Percentiles rank a stretch among this genome's conserved stretches.
phyloP scores from a whole-genome alignment of 2,797 vertebrate genomes.

The Thripadectes ignobilis region DNA sequence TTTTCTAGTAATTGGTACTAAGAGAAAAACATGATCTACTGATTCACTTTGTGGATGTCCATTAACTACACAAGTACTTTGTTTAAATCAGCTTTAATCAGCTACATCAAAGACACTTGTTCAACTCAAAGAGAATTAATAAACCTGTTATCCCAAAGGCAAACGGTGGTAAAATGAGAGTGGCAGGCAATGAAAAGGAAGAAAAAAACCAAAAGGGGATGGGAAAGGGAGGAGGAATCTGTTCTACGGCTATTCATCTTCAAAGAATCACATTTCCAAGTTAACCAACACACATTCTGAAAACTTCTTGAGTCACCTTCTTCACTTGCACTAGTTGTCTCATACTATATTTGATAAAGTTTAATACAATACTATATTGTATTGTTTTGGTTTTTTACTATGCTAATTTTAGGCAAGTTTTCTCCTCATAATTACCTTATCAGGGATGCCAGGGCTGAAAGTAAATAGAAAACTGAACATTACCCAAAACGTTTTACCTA shows the following conservation, averaged over 20 bases:
- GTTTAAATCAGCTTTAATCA: not conserved
- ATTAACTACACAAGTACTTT: not conserved
- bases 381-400: not conserved
- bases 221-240: not conserved
- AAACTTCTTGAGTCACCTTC: not conserved
- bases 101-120: constrained; percentile 3
- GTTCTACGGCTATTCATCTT: not conserved
- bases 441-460: not conserved
- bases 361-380: not conserved
- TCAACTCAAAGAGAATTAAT: constrained; percentile 6
- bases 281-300: not conserved
- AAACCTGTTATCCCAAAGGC: constrained; percentile 1
- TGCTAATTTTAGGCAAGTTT: not conserved
- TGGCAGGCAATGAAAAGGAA: not conserved
- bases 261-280: not conserved
- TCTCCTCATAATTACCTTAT: not conserved
- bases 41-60: not conserved
- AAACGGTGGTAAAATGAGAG: not conserved
- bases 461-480: not conserved
- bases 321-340: not conserved
- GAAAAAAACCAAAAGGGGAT: rapidly evolving
- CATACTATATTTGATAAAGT: not conserved
- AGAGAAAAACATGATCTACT: not conserved
- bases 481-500: not conserved
- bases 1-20: not conserved